phyloP scores from a whole-genome alignment of 2,888 invertebrate genomes.

The Dorcus hopei region DNA sequence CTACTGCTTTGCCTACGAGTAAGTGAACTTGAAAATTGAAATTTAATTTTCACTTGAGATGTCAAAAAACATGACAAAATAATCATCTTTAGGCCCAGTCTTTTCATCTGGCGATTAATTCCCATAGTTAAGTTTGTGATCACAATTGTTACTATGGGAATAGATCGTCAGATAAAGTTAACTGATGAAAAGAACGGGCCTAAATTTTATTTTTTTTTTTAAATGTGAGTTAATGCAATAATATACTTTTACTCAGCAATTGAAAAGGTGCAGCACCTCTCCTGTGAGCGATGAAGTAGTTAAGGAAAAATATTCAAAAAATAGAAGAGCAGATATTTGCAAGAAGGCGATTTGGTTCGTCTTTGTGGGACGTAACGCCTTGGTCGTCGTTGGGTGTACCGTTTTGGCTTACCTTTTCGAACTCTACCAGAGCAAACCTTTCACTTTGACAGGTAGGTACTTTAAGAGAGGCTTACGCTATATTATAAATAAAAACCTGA shows the following conservation, averaged over 20 bases:
- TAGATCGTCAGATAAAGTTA: too few species aligned
- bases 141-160: too few species aligned
- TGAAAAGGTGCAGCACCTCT: constrained; percentile 53
- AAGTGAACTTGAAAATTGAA: constrained; percentile 30
- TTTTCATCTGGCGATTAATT: too few species aligned
- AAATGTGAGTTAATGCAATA: not conserved
- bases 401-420: constrained; percentile 57
- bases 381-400: constrained; percentile 63
- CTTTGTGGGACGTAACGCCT: constrained; percentile 67
- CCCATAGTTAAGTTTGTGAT: too few species aligned
- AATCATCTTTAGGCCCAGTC: too few species aligned
- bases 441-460: constrained; percentile 64
- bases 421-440: constrained; percentile 50
- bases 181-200: too few species aligned
- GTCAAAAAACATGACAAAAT: not conserved
- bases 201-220: too few species aligned
- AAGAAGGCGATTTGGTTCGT: constrained; percentile 57
- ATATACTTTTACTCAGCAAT: constrained; percentile 48
- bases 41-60: constrained; percentile 9
- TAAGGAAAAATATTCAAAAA: too few species aligned
- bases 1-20: constrained; percentile 63
- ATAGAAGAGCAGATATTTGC: too few species aligned
- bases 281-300: constrained; percentile 41
- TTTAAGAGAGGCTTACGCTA: not conserved
- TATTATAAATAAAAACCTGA: too few species aligned